Conservation (phyloP, 2,888 invertebrate species). For the Thumatha senex region DNA sequence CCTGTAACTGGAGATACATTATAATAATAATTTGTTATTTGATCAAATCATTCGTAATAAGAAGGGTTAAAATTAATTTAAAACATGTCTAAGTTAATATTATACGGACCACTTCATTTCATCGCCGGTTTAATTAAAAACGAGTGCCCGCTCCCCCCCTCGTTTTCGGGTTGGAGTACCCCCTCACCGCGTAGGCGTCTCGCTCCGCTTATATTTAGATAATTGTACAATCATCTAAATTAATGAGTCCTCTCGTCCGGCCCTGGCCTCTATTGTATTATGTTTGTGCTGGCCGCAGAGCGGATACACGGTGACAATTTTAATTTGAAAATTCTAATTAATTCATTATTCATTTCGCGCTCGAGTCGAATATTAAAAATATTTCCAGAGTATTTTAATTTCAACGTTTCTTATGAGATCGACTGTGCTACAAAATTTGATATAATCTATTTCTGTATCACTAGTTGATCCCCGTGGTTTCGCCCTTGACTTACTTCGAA, state of each 20-base stretch:
- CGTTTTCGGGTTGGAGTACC: conserved; percentile 78
- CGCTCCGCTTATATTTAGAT: conserved; percentile 81
- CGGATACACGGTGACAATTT: conserved; percentile 71
- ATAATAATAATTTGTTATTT: conserved; percentile 40
- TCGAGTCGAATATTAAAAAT: conserved; percentile 41
- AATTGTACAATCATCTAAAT: conserved; percentile 84
- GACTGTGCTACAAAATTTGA: conserved; percentile 21
- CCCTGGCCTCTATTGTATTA: conserved; percentile 76
- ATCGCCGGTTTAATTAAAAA: conserved; percentile 83
- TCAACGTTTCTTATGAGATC: conserved; percentile 24
- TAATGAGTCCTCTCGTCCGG: conserved; percentile 83
- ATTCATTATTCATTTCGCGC: conserved; percentile 50
- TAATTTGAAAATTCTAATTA: conserved; percentile 63
- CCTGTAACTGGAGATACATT: conserved; percentile 9
- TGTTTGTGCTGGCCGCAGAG: conserved; percentile 63
- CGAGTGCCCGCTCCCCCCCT: conserved; percentile 80
- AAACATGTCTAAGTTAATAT: conserved; percentile 83
- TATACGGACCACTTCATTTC: conserved; percentile 83
- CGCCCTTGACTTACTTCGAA: too few species aligned
- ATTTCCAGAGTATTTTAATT: conserved; percentile 38
- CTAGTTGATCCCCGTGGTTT: too few species aligned
- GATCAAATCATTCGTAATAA: conserved; percentile 64
- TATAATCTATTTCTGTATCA: conserved; percentile 11
- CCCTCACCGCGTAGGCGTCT: conserved; percentile 75
- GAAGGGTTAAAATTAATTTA: conserved; percentile 78